phyloP scores from a whole-genome alignment of 2,113 vertebrate genomes.

The Erpornis zantholeuca region DNA sequence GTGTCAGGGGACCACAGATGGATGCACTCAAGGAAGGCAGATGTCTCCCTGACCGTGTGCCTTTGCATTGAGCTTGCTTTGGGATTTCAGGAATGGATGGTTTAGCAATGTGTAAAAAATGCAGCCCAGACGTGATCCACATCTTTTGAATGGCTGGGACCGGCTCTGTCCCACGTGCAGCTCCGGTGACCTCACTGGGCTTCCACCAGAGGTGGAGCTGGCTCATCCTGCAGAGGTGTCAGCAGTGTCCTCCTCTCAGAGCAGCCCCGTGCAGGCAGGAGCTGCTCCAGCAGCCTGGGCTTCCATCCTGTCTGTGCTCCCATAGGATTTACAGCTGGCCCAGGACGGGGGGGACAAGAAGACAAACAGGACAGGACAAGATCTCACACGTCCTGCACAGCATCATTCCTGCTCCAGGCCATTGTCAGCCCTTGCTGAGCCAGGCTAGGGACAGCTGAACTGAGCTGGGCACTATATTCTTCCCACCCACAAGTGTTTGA shows the following conservation, averaged over 20 bases:
- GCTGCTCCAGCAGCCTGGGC: background rate
- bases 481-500: background rate
- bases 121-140: background rate
- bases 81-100: slow-evolving; percentile 62
- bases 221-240: background rate
- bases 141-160: background rate
- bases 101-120: slow-evolving; percentile 56
- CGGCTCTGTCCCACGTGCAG: background rate
- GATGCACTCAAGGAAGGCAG: slow-evolving; percentile 64
- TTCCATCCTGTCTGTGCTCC: background rate
- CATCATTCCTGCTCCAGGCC: background rate
- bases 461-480: background rate
- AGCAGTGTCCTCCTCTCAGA: background rate
- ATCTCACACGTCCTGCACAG: background rate
- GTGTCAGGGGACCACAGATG: slow-evolving; percentile 61
- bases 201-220: slow-evolving; percentile 8
- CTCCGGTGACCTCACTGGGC: background rate
- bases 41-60: slow-evolving; percentile 43
- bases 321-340: background rate
- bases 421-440: background rate
- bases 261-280: background rate
- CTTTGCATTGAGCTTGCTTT: slow-evolving; percentile 26
- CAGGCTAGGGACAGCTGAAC: background rate
- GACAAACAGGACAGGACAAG: background rate
- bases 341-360: background rate